phyloP scores from a whole-genome alignment of 2,797 vertebrate species.

The Acanthis flammea region DNA sequence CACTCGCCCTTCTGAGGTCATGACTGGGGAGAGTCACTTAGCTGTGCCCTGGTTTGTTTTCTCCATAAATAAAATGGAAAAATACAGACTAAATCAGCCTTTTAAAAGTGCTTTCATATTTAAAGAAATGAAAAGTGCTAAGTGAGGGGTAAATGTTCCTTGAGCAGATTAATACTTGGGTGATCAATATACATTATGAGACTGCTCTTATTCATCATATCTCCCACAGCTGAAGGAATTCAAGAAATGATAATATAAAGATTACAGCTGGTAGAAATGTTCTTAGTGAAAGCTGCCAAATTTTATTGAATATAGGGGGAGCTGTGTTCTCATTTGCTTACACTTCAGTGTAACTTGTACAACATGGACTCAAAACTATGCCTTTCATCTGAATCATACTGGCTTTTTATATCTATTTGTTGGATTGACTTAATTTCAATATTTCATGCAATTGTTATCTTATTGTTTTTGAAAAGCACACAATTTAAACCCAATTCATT shows the following conservation, averaged over 20 bases:
- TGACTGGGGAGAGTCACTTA: background rate
- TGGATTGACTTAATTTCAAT: background rate
- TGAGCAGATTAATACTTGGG: slow-evolving; percentile 32
- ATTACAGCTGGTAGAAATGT: background rate
- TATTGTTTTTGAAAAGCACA: background rate
- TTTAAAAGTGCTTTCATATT: slow-evolving; percentile 8
- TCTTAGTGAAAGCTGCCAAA: background rate
- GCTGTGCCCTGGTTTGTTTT: background rate
- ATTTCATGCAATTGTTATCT: background rate
- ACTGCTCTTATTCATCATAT: slow-evolving; percentile 59
- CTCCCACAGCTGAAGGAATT: slow-evolving; percentile 39
- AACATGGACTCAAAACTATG: background rate
- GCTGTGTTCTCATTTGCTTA: background rate
- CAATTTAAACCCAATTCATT: background rate
- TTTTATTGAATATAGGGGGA: background rate
- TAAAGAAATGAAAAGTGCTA: slow-evolving; percentile 45
- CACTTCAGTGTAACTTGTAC: background rate
- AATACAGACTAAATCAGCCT: background rate
- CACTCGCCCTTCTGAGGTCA: accelerated
- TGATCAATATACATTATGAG: slow-evolving; percentile 66
- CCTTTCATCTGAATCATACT: background rate
- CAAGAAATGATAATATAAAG: background rate
- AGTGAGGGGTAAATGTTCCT: slow-evolving; percentile 21
- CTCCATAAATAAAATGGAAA: slow-evolving; percentile 5
- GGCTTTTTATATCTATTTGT: background rate